Base-by-base conservation (phyloP, 2,888 invertebrate genomes). In the Drosophila rellima region DNA sequence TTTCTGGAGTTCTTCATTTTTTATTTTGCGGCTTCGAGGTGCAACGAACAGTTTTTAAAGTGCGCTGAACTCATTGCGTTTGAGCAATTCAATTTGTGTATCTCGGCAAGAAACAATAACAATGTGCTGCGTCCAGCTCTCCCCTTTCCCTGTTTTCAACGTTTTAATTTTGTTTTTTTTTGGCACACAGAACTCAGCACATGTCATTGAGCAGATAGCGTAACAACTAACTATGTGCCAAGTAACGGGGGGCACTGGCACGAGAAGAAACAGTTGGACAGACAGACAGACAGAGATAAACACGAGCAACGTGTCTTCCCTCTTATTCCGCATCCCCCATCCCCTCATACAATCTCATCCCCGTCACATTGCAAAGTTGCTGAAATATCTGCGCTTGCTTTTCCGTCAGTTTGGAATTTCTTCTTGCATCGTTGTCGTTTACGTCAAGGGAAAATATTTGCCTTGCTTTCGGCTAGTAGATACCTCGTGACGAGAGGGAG, bases 341-440 rank as follows among this genome's bases (percentile, higher is more conserved):
- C 4, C 11, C 31, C 15, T 20, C 35, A 35, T 18, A 23, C 15
- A 51, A 29, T 44, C 42, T 44, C 11, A 18, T 42, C 11, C 13
- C 26, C 17, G 23, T 39, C 33, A 20, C 60, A 62, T 61, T 51
- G 47, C 60, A 77, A 78, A 78, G 76, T 70, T 82, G 88, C 80
- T 87, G 71, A 87, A 87, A 87, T 85, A 81, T 88, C 74, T 80
- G 73, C 57, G 68, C 70, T 82, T 68, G 82, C 82, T 84, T 77
- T 85, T 85, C 88, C 88, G 84, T 85, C 85, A 85, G 79, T 75
- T 84, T 85, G 82, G 83, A 85, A 87, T 87, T 82, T 84, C 76
- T 80, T 84, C 77, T 74, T 74, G 85, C 82, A 85, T 74, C 67
- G 78, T 52, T 74, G 67, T 72, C 82, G 67, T 82, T 85, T 61